Evolutionary conservation across 2,113 vertebrate genomes (phyloP).

Genomic region (Heterotilapia buettikoferi): DNA sequence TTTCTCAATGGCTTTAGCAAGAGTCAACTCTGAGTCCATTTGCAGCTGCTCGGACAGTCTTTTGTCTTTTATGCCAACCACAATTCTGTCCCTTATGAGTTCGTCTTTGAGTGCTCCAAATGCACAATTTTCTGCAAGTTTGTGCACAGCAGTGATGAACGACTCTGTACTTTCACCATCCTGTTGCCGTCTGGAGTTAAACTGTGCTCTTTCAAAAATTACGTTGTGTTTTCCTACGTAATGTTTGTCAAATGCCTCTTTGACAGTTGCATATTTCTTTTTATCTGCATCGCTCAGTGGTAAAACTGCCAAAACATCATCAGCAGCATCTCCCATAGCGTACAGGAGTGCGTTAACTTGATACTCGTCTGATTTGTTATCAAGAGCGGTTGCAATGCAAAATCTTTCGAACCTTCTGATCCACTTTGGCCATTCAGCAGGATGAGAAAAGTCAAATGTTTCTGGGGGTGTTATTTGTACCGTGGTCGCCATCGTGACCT

Average conservation of each 20-base stretch:
- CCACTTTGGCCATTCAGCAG: not conserved
- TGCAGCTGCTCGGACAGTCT: too few relatives aligned
- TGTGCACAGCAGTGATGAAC: too few relatives aligned
- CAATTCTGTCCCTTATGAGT: too few relatives aligned
- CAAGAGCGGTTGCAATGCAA: rapidly evolving
- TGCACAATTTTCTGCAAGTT: not conserved
- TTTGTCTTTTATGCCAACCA: too few relatives aligned
- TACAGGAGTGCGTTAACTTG: not conserved
- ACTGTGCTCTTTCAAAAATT: too few relatives aligned
- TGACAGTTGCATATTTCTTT: not conserved
- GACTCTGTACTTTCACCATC: too few relatives aligned
- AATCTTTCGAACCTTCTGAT: too few relatives aligned
- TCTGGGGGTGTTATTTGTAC: not conserved
- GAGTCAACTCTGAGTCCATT: too few relatives aligned
- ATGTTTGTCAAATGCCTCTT: not conserved
- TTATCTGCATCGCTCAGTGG: rapidly evolving
- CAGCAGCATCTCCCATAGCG: rapidly evolving
- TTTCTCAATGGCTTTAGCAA: too few relatives aligned
- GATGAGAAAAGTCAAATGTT: not conserved
- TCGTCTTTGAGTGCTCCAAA: not conserved
- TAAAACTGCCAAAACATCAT: not conserved
- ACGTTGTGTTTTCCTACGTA: rapidly evolving
- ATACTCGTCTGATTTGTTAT: not conserved
- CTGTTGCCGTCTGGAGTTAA: rapidly evolving
- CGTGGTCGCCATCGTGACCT: rapidly evolving